These are phyloP conservation scores for Gephyroberyx darwinii DNA, from an alignment of 2,797 vertebrate genomes.

Conservation along the genomic window DNA sequence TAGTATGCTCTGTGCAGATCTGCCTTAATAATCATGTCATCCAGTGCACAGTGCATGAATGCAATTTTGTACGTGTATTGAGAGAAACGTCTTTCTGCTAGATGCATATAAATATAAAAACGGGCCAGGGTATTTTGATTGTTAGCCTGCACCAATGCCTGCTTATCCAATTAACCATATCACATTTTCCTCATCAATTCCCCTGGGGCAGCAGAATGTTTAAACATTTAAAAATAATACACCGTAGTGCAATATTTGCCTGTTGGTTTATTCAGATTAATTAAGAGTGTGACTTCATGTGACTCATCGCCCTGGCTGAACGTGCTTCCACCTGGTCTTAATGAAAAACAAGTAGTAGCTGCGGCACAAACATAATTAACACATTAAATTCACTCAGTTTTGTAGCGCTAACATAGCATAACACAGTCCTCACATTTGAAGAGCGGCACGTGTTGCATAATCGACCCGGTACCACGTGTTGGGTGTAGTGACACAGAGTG, in stretches of 20 bases:
- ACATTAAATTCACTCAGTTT: constrained; percentile 39
- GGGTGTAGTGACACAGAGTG: background rate
- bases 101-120: background rate
- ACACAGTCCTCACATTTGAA: constrained; percentile 30
- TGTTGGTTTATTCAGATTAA: constrained; percentile 43
- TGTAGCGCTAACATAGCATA: constrained; percentile 9
- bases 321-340: constrained; percentile 55
- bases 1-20: constrained; percentile 25
- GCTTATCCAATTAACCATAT: constrained; percentile 4
- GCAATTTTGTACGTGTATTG: constrained; percentile 41
- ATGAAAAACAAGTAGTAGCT: constrained; percentile 56
- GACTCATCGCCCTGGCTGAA: constrained; percentile 49
- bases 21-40: constrained; percentile 51
- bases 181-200: constrained; percentile 18
- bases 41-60: constrained; percentile 47
- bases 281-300: constrained; percentile 19
- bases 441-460: constrained; percentile 27
- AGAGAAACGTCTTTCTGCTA: background rate
- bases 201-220: constrained; percentile 1
- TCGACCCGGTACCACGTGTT: background rate
- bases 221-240: constrained; percentile 34
- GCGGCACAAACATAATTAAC: constrained; percentile 33
- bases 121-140: background rate
- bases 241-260: constrained; percentile 27
- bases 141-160: constrained; percentile 6